These are phyloP conservation scores for Hemicrepidius hirtus DNA, from an alignment of 2,888 invertebrate species.

Conservation along the genomic window DNA sequence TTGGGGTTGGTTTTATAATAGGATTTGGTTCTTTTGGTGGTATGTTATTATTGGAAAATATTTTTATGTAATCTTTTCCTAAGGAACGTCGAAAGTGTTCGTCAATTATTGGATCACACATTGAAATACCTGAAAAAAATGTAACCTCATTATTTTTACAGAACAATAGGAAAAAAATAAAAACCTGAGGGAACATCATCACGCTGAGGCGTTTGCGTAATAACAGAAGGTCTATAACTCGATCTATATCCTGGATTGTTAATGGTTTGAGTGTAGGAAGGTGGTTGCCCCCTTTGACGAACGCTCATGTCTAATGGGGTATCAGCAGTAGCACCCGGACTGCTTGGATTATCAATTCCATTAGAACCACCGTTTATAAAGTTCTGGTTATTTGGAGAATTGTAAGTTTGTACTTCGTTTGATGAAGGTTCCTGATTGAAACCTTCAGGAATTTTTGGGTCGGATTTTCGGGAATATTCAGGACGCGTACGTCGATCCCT, in stretches of 20 bases:
- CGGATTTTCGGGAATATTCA: conserved; percentile 70
- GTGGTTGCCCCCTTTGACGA: conserved; percentile 76
- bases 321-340: conserved; percentile 64
- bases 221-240: conserved; percentile 77
- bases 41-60: conserved; percentile 76
- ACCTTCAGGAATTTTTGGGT: conserved; percentile 68
- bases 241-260: conserved; percentile 69
- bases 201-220: conserved; percentile 73
- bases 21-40: conserved; percentile 62
- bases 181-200: conserved; percentile 70
- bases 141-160: not conserved
- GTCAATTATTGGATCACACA: conserved; percentile 94
- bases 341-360: not conserved
- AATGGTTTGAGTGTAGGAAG: conserved; percentile 75
- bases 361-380: conserved; percentile 38
- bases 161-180: conserved; percentile 33
- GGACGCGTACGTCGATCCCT: conserved; percentile 78
- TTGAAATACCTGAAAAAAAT: conserved; percentile 78
- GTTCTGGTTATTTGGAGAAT: conserved; percentile 43
- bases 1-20: conserved; percentile 49
- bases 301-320: conserved; percentile 80
- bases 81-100: conserved; percentile 96
- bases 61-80: conserved; percentile 85
- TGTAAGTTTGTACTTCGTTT: conserved; percentile 40
- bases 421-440: conserved; percentile 61